phyloP scores from a whole-genome alignment of 2,888 invertebrate genomes.

The Meiosimyza decipiens region DNA sequence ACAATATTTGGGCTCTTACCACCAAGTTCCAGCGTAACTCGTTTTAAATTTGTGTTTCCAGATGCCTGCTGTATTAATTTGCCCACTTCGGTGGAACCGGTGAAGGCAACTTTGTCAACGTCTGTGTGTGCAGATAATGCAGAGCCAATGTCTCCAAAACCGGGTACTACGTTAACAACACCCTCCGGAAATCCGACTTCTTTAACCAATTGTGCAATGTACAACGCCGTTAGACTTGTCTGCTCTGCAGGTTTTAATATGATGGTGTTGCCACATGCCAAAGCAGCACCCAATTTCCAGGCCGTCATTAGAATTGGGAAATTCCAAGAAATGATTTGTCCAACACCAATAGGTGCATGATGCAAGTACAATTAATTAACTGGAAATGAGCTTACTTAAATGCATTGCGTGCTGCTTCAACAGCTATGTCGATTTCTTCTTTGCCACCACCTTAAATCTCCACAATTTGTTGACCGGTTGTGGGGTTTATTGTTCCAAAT shows the following conservation, averaged over 20 bases:
- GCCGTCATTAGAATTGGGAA: slow-evolving; percentile 93
- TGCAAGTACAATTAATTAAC: slow-evolving; percentile 76
- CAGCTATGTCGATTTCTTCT: slow-evolving; percentile 83
- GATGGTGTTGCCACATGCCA: slow-evolving; percentile 82
- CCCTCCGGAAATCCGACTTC: slow-evolving; percentile 94
- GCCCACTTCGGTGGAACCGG: slow-evolving; percentile 91
- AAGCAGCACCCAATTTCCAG: slow-evolving; percentile 91
- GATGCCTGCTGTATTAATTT: slow-evolving; percentile 84
- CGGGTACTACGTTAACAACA: slow-evolving; percentile 91
- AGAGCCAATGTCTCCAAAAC: slow-evolving; percentile 86
- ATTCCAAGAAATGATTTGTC: slow-evolving; percentile 96
- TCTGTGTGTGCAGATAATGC: slow-evolving; percentile 78
- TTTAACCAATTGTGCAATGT: slow-evolving; percentile 84
- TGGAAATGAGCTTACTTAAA: slow-evolving; percentile 71
- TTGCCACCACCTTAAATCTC: slow-evolving; percentile 82
- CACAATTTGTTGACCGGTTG: slow-evolving; percentile 81
- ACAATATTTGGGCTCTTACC: slow-evolving; percentile 95
- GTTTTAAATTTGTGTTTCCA: slow-evolving; percentile 80
- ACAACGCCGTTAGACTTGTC: slow-evolving; percentile 90
- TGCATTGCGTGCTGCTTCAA: slow-evolving; percentile 81
- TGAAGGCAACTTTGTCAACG: slow-evolving; percentile 93
- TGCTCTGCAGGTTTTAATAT: slow-evolving; percentile 96
- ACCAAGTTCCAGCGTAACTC: slow-evolving; percentile 90
- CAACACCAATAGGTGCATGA: slow-evolving; percentile 94
- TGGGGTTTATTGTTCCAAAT: slow-evolving; percentile 87